Evolutionary conservation across 2,113 vertebrate genomes (phyloP), one percentile per base, ranked within the genome.

Genomic region (Eudyptes chrysolophus): DNA sequence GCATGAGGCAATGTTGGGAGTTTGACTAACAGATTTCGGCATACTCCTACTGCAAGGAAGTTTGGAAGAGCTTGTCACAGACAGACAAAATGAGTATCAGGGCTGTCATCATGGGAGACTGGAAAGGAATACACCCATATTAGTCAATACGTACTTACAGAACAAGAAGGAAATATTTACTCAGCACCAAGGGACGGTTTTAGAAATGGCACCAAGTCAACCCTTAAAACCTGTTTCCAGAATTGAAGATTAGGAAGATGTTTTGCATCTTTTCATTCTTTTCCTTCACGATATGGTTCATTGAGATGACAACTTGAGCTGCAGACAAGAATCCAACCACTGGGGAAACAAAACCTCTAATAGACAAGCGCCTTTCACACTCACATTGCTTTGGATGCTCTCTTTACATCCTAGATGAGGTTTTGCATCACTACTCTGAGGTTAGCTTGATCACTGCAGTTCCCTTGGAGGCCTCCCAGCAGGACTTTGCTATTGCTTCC

Each of bases 11-110:
- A 30, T 0, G 0, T 2, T 24, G 32, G 60, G 61, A 85, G 52
- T 83, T 61, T 76, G 69, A 91, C 69, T 89, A 94, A 92, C 69
- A 76, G 86, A 91, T 89, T 91, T 93, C 94, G 83, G 69, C 30
- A 36, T 48, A 48, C 54, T 96, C 87, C 94, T 77, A 54, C 91
- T 58, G 34, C 84, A 69, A 60, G 61, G 25, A 87, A 26, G 19
- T 64, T 78, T 36, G 51, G 42, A 87, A 29, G 77, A 57, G 74
- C 79, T 69, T 89, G 74, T 80, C 60, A 90, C 70, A 93, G 92
- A 58, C 64, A 75, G 85, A 93, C 64, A 64, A 84, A 95, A 60
- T 40, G 80, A 95, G 62, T 68, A 89, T 36, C 76, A 10, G 61
- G 61, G 70, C 72, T 92, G 74, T 71, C 61, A 32, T 1, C 6